Evolutionary conservation across 2,113 vertebrate genomes (phyloP), one percentile per base, ranked within the genome.

Genomic region (Phylloscopus trochiloides): DNA sequence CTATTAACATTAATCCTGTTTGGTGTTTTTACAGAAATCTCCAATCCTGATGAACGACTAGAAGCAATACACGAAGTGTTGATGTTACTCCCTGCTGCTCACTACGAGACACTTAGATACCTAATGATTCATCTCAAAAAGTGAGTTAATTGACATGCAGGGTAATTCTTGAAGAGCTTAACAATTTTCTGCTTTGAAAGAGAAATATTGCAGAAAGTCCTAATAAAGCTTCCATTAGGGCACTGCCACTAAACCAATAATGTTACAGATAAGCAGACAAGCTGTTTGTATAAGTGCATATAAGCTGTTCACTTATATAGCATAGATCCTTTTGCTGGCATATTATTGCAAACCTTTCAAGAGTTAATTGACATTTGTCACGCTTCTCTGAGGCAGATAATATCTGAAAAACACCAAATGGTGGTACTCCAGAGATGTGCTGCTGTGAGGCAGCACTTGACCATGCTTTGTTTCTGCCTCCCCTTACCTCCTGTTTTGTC

Each of bases 51-150:
- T 47, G 98, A 98, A 97, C 98, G 99, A 96, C 98, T 99, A 93
- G 99, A 99, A 98, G 99, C 99, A 6, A 97, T 99, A 94, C 99
- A 99, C 14, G 99, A 99, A 79, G 97, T 98, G 77, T 95, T 99
- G 95, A 97, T 99, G 97, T 97, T 99, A 94, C 99, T 99, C 92
- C 99, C 99, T 36, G 99, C 99, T 14, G 99, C 99, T 68, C 99
- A 99, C 97, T 99, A 99, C 0, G 99, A 99, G 98, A 99, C 99
- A 29, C 98, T 99, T 59, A 98, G 99, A 70, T 99, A 98, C 97
- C 98, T 99, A 91, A 99, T 99, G 99, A 99, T 98, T 96, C 99
- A 99, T 95, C 98, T 99, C 78, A 99, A 99, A 97, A 99, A 99
- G 99, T 99, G 94, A 97, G 98, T 80, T 51, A 66, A 61, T 94